Base-by-base conservation (phyloP, 2,113 vertebrate species). In the Coptodon bakossiorum region DNA sequence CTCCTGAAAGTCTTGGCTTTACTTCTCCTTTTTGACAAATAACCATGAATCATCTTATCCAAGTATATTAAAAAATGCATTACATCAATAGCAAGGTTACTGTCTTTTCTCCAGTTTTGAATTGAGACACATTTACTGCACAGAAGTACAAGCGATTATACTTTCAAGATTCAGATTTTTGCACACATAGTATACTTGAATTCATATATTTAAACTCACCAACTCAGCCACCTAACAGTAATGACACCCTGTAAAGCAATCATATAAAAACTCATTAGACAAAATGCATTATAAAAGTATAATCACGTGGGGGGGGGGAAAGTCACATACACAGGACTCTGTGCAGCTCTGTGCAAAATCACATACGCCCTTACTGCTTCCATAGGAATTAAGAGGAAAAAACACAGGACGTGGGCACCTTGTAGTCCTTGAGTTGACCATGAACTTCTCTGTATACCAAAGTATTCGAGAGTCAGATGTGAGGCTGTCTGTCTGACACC, bases 61-160 rank as follows among this genome's bases (percentile, higher is more conserved):
- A 78, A 50, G 71, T 78, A 11, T 50, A 78, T 50, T 50, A 17
- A 48, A 29, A 48, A 48, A 76, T 19, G 24, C 2, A 48, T 76
- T 29, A 29, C 40, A 76, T 48, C 68, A 48, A 2, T 76, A 45
- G 1, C 14, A 50, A 45, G 9, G 71, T 76, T 29, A 7, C 71
- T 78, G 22, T 78, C 24, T 78, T 78, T 78, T 52, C 73, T 78
- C 73, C 17, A 78, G 17, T 31, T 78, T 29, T 50, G 73, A 12
- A 78, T 52, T n/a, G 29, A 50, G 29, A 78, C 27, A 50, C 10
- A 78, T 31, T n/a, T 78, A 50, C 73, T 78, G 10, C 16, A 78
- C 9, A 50, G 45, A 50, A 52, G 43, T 19, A 78, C 16, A 3
- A 8, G 29, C 27, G 8, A 12, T 50, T 17, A 50, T 76, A 76